Conservation (phyloP, 2,888 invertebrate genomes). For the Rotaria magnacalcarata region DNA sequence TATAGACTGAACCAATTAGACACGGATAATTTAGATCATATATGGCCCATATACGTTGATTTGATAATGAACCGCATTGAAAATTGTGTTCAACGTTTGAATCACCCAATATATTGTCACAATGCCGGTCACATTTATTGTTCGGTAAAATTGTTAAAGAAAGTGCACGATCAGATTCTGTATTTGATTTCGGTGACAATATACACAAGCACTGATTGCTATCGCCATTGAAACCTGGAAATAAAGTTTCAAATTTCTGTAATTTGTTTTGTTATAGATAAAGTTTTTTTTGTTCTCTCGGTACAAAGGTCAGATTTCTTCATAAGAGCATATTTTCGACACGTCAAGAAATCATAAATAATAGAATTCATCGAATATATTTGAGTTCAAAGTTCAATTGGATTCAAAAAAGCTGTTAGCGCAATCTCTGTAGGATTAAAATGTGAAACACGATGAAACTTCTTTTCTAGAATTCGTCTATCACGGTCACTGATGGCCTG, state of each 20-base stretch:
- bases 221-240: constrained; percentile 3
- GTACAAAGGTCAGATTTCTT: too few relatives aligned
- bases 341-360: too few relatives aligned
- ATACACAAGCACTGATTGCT: neutral
- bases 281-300: too few relatives aligned
- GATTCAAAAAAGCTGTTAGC: too few relatives aligned
- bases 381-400: too few relatives aligned
- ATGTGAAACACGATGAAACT: too few relatives aligned
- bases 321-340: too few relatives aligned
- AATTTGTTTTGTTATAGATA: too few relatives aligned
- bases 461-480: too few relatives aligned
- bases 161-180: neutral
- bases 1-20: neutral
- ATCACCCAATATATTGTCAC: neutral
- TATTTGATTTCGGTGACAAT: neutral
- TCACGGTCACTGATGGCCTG: too few relatives aligned
- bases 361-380: too few relatives aligned
- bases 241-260: neutral
- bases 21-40: neutral
- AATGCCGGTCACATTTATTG: neutral
- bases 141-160: neutral
- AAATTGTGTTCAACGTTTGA: neutral
- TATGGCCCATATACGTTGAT: neutral
- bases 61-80: neutral
- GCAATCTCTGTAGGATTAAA: too few relatives aligned